Percentiles rank a stretch among this genome's conserved stretches.
phyloP scores from a whole-genome alignment of 2,113 vertebrate genomes.

The Tupaia chinensis region DNA sequence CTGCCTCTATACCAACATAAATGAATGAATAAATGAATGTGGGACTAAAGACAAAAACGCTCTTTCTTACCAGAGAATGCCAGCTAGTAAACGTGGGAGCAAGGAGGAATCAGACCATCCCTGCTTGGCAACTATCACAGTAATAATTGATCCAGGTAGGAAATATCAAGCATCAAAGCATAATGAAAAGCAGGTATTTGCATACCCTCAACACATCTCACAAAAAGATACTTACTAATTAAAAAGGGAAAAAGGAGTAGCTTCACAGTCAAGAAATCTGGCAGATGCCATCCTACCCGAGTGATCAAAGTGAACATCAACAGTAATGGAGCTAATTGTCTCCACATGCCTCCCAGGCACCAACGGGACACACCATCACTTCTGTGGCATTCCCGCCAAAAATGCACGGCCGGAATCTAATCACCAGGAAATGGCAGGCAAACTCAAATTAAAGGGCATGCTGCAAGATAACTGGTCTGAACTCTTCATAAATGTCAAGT shows the following conservation, averaged over 20 bases:
- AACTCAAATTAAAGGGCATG: not conserved
- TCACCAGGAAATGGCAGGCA: not conserved
- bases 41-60: no score
- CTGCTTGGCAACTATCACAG: not conserved
- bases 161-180: not conserved
- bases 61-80: not conserved
- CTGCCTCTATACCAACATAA: not conserved
- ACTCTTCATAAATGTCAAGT: not conserved
- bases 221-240: not conserved
- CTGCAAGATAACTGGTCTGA: not conserved
- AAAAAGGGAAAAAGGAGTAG: not conserved
- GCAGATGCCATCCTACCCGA: not conserved
- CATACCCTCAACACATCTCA: not conserved
- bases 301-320: not conserved
- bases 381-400: not conserved
- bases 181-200: not conserved
- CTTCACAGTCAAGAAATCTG: not conserved
- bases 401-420: fast-evolving
- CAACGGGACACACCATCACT: fast-evolving
- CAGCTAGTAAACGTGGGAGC: not conserved
- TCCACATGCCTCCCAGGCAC: fast-evolving
- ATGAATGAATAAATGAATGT: not conserved
- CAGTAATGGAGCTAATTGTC: not conserved
- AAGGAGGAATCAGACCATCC: not conserved
- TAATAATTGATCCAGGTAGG: not conserved